Percentiles rank a stretch among this genome's conserved stretches.
Evolutionary conservation across 2,113 vertebrate species (phyloP).

Genomic region (Turdus rufiventris): DNA sequence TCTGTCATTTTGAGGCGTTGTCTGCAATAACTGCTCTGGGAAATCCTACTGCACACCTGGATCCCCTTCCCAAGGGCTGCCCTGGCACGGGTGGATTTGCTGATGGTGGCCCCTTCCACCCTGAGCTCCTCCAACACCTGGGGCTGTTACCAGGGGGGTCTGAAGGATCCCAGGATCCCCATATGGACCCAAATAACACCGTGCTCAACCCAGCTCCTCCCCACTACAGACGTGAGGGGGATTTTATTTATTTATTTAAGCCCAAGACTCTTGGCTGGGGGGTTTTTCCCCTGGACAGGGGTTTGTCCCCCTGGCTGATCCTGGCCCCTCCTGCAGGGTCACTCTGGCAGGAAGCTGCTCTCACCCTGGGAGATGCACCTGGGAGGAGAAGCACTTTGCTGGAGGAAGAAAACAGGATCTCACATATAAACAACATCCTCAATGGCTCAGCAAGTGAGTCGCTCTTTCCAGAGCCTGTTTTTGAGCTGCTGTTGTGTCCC

Average conservation of each 20-base stretch:
- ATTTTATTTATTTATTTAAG: background rate
- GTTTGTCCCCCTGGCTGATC: background rate
- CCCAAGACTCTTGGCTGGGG: background rate
- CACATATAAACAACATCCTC: conserved; percentile 79
- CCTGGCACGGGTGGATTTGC: rapidly evolving
- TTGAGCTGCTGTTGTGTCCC: conserved; percentile 18
- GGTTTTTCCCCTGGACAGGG: rapidly evolving
- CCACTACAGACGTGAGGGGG: rapidly evolving
- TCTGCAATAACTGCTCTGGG: background rate
- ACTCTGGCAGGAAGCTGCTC: conserved; percentile 50
- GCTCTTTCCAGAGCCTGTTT: conserved; percentile 64
- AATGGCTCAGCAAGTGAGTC: conserved; percentile 40
- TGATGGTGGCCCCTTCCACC: background rate
- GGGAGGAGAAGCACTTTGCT: conserved; percentile 63
- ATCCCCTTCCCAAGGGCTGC: background rate
- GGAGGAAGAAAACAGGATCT: conserved; percentile 82
- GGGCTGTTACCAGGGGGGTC: background rate
- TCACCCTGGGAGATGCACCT: conserved; percentile 68
- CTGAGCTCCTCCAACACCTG: rapidly evolving
- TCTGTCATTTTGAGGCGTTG: rapidly evolving
- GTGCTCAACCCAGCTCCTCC: background rate
- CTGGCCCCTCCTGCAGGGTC: background rate
- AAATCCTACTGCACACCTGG: rapidly evolving
- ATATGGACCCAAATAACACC: rapidly evolving
- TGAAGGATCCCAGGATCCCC: background rate